A percentile compares a stretch with the other conserved stretches of the same genome.
phyloP scores from a whole-genome alignment of 2,113 vertebrate species.

The Ptilonorhynchus violaceus region DNA sequence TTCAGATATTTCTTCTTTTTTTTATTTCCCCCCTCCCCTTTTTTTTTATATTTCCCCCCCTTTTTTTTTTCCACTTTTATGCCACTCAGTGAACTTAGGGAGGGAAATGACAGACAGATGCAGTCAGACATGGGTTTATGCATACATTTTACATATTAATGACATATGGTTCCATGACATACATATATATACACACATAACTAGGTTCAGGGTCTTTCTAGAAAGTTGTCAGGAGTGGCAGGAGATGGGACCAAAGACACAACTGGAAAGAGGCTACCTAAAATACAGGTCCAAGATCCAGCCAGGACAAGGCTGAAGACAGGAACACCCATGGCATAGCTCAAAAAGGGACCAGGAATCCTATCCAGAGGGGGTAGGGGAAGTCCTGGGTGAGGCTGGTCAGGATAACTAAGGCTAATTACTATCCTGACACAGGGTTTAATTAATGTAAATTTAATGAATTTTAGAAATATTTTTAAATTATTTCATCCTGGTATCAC shows the following conservation, averaged over 20 bases:
- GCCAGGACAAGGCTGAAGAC: not conserved
- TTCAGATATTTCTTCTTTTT: not conserved
- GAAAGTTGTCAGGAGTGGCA: not conserved
- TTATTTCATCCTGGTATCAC: not conserved
- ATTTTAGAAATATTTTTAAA: not conserved
- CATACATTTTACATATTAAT: not conserved
- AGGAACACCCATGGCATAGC: rapidly evolving
- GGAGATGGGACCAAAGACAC: not conserved
- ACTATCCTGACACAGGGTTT: not conserved
- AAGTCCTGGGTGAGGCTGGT: not conserved
- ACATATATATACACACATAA: not conserved
- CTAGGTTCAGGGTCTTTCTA: not conserved
- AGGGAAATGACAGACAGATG: not conserved
- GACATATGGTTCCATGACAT: no score
- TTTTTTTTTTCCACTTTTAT: rapidly evolving
- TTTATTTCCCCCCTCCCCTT: no score
- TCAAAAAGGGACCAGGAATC: not conserved
- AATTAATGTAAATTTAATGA: not conserved
- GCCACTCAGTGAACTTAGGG: not conserved
- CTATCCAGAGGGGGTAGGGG: not conserved
- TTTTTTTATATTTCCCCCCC: no score
- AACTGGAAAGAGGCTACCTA: not conserved
- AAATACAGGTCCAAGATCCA: not conserved
- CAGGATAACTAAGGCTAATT: not conserved
- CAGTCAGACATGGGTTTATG: not conserved